Evolutionary conservation across 2,797 vertebrate genomes (phyloP), one percentile per base, ranked within the genome.

Genomic region (Chaenodraco wilsoni): DNA sequence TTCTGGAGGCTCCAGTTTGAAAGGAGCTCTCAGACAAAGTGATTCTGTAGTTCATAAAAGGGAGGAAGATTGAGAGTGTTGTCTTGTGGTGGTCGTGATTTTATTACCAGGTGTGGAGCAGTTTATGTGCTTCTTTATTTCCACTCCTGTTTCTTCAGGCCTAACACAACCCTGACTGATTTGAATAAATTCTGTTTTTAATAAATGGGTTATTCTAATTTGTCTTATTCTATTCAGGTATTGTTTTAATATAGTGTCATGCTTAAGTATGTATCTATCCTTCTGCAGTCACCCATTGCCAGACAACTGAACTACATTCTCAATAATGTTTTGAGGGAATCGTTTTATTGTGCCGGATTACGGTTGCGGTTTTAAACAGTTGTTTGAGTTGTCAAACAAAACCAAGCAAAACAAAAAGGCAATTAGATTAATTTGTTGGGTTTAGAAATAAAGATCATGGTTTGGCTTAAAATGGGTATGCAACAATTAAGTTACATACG

Each of bases 1-100:
- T 49, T 64, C 43, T 19, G 63, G 74, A 72, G 79, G 9, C 68
- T 70, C 52, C 21, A 64, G 79, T 14, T 69, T 1, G 52, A 65
- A 56, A 23, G 49, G 43, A 76, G 69, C 17, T 61, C 56, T 63
- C 45, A 45, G 57, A 72, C 44, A 54, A 13, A 58, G 55, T 17
- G 48, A 45, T 33, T 75, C 7, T 37, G 56, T 15, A 44, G 48
- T 12, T 70, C 13, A 49, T 56, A 31, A 33, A 0, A 55, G 23
- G 52, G 60, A 43, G 0, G 19, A 52, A 14, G 40, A 8, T 46
- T 10, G 1, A 31, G 27, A 14, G 41, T 44, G 64, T 14, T 16
- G 49, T 40, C 23, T 15, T 17, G 14, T 21, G n/a, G 14, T 1
- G 9, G 17, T 13, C 27, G 2, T 60, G 63, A 31, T 68, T 67